phyloP scores from a whole-genome alignment of 1,140 invertebrate genomes.

The Drosophila virilis region DNA sequence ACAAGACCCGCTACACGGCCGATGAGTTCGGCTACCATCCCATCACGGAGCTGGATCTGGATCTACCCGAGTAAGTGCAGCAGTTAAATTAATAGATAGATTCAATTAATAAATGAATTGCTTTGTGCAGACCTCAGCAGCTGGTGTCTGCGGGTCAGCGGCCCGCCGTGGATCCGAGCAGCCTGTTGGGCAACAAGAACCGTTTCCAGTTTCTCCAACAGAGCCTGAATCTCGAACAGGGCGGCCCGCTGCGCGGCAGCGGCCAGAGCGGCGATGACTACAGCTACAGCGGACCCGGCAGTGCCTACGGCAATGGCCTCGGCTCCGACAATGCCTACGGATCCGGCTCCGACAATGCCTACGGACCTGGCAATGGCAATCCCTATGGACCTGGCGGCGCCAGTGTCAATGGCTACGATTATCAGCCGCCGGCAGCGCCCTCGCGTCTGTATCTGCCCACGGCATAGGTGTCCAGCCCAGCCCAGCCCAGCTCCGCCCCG shows the following conservation, averaged over 20 bases:
- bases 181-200: constrained; percentile 75
- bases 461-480: constrained; percentile 51
- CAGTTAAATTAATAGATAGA: neutral
- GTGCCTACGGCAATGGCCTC: neutral
- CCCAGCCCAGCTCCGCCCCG: neutral
- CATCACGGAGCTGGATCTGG: constrained; percentile 82
- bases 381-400: constrained; percentile 13
- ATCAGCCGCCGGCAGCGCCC: constrained; percentile 52
- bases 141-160: constrained; percentile 49
- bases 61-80: constrained; percentile 79
- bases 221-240: constrained; percentile 63
- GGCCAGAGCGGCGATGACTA: constrained; percentile 79
- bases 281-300: constrained; percentile 55
- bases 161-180: constrained; percentile 63
- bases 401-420: constrained; percentile 64
- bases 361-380: constrained; percentile 14
- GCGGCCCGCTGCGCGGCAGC: constrained; percentile 66
- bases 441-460: constrained; percentile 73
- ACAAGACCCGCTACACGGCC: constrained; percentile 84
- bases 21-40: constrained; percentile 84
- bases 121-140: constrained; percentile 57
- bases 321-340: constrained; percentile 3
- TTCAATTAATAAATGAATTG: too few relatives aligned
- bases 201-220: constrained; percentile 82
- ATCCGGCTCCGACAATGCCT: constrained; percentile 32